Percentiles rank a stretch among this genome's conserved stretches.
Conservation (phyloP, 2,888 invertebrate species). For the Nomada ferruginata region DNA sequence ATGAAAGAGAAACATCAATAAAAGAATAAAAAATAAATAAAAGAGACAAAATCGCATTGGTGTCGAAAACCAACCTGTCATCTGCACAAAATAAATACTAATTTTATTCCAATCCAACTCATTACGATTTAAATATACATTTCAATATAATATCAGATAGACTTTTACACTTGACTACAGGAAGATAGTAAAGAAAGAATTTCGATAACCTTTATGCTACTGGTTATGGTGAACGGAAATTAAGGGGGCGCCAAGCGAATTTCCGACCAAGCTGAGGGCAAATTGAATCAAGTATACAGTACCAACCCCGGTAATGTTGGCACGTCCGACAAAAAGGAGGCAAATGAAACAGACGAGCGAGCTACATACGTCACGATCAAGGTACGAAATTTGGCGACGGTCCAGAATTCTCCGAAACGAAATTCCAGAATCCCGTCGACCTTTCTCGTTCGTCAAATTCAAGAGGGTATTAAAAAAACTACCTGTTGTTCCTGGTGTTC, state of each 20-base stretch:
- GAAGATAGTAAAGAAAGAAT: not conserved
- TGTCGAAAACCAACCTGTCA: no score
- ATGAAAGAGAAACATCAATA: no score
- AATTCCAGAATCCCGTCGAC: conserved; percentile 12
- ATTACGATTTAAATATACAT: no score
- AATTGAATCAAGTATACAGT: conserved; percentile 67
- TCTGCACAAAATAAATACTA: no score
- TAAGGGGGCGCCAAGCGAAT: conserved; percentile 38
- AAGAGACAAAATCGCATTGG: no score
- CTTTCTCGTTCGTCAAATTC: conserved; percentile 30
- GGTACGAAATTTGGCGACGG: conserved; percentile 48
- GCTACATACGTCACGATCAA: conserved; percentile 40
- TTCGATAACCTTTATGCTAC: no score
- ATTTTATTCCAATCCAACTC: no score
- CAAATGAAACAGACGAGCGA: conserved; percentile 35
- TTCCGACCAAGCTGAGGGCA: conserved; percentile 45
- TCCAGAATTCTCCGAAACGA: conserved; percentile 39
- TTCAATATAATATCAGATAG: no score
- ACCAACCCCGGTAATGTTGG: conserved; percentile 35
- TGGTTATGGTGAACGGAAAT: not conserved
- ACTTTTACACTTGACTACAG: not conserved
- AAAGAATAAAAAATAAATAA: no score
- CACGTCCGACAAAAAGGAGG: conserved; percentile 38
- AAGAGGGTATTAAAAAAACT: conserved; percentile 2
- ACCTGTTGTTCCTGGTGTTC: conserved; percentile 15